Evolutionary conservation across 2,797 vertebrate species (phyloP), one percentile per base, ranked within the genome.

Genomic region (Hyperoplus immaculatus): DNA sequence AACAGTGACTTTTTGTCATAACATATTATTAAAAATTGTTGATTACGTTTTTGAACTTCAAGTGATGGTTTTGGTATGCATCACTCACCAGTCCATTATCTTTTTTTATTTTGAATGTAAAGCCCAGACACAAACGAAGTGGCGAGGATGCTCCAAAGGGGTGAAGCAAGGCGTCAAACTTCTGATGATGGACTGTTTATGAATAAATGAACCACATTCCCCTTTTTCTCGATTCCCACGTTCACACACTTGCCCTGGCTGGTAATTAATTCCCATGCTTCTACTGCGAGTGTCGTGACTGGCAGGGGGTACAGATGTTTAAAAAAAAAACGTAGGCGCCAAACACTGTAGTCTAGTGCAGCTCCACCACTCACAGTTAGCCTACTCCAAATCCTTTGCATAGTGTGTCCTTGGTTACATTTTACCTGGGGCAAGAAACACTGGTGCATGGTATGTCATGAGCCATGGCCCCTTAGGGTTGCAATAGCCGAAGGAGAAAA

Each of bases 251-350:
- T 79, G 64, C 71, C 84, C 66, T 77, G n/a, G 58, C 77, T 69
- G 75, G 80, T 91, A 92, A 93, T 93, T 88, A 88, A 92, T 73
- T 92, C 89, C 87, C 89, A 77, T 55, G 87, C 74, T 86, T 84
- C 84, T 21, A 65, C 47, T 63, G 65, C 0, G 18, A 75, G 69
- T 38, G 71, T 73, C 46, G 12, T 66, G 86, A 80, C 76, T 77
- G 80, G 36, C 59, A 55, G 59, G 1, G 57, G 47, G 21, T 81
- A 66, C n/a, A 59, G 71, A 75, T 64, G 72, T 41, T 29, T 21
- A 2, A 21, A 21, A 21, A 21, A 3, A 45, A 46, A 15, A 10
- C 16, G 46, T 1, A 8, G 56, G 56, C 36, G 18, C 38, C 51
- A 46, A 29, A 29, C 29, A 29, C 29, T 29, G 62, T 10, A 5